Evolutionary conservation across 2,797 vertebrate species (phyloP).

Genomic region (Oreochromis mossambicus): DNA sequence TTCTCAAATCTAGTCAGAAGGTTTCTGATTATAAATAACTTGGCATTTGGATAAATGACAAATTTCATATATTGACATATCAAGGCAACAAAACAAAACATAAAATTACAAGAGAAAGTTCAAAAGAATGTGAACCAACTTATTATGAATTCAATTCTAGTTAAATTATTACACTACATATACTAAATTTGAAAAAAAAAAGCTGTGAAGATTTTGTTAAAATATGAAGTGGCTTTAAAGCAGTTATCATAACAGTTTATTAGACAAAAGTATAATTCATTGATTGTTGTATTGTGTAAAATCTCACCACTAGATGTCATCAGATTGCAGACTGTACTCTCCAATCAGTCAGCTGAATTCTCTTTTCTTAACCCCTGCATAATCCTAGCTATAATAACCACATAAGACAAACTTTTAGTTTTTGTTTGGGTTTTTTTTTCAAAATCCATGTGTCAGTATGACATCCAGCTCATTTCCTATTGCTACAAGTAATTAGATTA

Average conservation of each 20-base stretch:
- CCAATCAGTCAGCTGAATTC: not conserved
- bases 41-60: not conserved
- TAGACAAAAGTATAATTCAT: not conserved
- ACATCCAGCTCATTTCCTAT: not conserved
- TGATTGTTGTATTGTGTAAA: rapidly evolving
- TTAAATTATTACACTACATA: not conserved
- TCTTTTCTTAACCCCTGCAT: not conserved
- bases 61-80: not conserved
- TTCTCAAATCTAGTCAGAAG: not conserved
- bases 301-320: not conserved
- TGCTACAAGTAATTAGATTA: rapidly evolving
- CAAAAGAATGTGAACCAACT: not conserved
- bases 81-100: not conserved
- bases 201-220: not conserved
- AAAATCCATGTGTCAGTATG: not conserved
- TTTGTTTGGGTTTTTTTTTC: rapidly evolving
- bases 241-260: not conserved
- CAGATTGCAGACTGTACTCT: not conserved
- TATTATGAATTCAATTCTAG: rapidly evolving
- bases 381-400: rapidly evolving
- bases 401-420: not conserved
- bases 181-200: not conserved
- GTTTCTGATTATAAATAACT: not conserved
- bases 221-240: not conserved
- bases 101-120: not conserved